Evolutionary conservation across 2,113 vertebrate genomes (phyloP), one percentile per base, ranked within the genome.

Genomic region (Cavia aperea): DNA sequence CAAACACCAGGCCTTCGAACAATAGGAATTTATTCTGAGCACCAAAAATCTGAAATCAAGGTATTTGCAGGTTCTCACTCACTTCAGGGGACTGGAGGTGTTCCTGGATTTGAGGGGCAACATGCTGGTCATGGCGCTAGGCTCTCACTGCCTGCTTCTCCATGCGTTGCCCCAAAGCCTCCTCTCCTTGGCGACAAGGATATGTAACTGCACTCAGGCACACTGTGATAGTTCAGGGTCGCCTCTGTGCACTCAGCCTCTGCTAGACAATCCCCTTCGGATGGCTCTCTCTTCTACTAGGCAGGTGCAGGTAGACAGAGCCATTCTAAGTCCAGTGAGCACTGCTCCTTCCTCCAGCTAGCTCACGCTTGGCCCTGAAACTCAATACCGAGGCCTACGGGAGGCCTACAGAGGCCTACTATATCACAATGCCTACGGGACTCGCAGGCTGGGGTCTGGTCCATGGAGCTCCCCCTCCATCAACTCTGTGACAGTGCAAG

Each of bases 311-410:
- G 21, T 3, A 0, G 4, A 4, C 36, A 13, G 31, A 43, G 14
- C 39, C 31, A 0, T 15, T 18, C 4, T 13, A 13, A 58, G 13
- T 81, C 62, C 46, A 46, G n/a, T 18, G 4, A 54, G 39, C 33
- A 36, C n/a, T 21, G 7, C 14, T 21, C 24, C 4, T 43, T 39
- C 19, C 15, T 31, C 21, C 1, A 2, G 46, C 6, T 60, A 33
- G 46, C 39, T 86, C 43, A n/a, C 0, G 2, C 21, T 79, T 29
- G 23, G 3, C 60, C 65, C 60, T 51, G 19, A 21, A 49, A 72
- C 26, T 46, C 26, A 3, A 3, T 0, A 2, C 21, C 23, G 19
- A 33, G 0, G 1, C 29, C 18, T 39, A 39, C 39, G 39, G 39
- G 39, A 39, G 39, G 39, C 39, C 39, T 39, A 39, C 39, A 39